Evolutionary conservation across 2,797 vertebrate genomes (phyloP), one percentile per base, ranked within the genome.

Genomic region (Neostethus bicornis): DNA sequence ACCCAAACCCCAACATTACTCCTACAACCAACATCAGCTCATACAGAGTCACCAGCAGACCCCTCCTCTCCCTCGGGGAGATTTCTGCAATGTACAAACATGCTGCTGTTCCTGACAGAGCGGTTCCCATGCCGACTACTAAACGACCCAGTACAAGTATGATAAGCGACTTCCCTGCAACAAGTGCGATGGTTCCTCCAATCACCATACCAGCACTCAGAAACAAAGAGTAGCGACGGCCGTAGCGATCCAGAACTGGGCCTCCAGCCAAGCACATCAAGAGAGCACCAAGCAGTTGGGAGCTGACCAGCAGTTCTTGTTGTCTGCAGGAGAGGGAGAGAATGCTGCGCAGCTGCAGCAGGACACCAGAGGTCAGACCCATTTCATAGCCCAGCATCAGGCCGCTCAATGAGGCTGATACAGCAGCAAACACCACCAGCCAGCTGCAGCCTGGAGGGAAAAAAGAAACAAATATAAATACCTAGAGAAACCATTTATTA

Each of bases 1-100:
- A 92, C 80, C 95, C 86, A 38, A 98, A 99, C 62, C 96, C 96
- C 46, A 93, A 83, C 69, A 99, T 93, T n/a, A 99, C 93, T 12
- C 96, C 96, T 0, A 87, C 78, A 11, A 99, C 96, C 65, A 97
- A 87, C 96, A 97, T 97, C 51, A 98, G 85, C 82, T 98, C 96
- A 8, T 95, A 96, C 54, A 98, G 69, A 0, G 95, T 97, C 24
- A 99, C 95, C 0, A 98, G 92, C 55, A 96, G 88, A 14, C 96
- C 96, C 78, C 96, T 90, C 85, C 94, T 90, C 66, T 96, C 85
- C 35, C 92, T 89, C 0, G 96, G 96, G 0, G 96, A 95, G 10
- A 99, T 97, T 87, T 99, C 96, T 0, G 96, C 96, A 0, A 97
- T 94, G 60, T 99, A 99, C 20, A 98, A 91, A 57, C 96, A 98